Percentiles rank a stretch among this genome's conserved stretches.
Evolutionary conservation across 2,113 vertebrate genomes (phyloP).

Genomic region (Ceyx melanurus): DNA sequence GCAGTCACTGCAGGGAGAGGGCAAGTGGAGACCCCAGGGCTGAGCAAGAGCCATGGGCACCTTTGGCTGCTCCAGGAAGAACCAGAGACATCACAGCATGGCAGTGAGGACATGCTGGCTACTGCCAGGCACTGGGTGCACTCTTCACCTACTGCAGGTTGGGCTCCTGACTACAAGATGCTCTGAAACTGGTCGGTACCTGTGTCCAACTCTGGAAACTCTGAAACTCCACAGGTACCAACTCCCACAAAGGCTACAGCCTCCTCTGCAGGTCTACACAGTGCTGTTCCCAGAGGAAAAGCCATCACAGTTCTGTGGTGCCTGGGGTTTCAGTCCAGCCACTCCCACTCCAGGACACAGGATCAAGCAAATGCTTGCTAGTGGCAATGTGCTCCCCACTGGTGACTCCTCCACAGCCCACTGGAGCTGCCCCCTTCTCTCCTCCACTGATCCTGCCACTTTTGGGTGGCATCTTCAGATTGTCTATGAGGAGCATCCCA

Average conservation of each 20-base stretch:
- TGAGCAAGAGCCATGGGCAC: neutral
- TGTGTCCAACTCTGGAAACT: neutral
- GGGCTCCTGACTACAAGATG: neutral
- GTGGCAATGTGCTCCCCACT: neutral
- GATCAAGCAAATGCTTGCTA: neutral
- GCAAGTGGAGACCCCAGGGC: neutral
- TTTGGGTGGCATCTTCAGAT: neutral
- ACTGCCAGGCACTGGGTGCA: neutral
- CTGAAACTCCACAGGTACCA: neutral
- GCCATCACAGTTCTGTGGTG: neutral
- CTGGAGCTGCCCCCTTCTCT: neutral
- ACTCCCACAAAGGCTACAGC: neutral
- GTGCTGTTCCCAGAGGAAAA: neutral
- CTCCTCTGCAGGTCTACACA: neutral
- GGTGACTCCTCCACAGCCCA: neutral
- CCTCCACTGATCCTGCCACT: neutral
- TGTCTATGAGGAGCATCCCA: neutral
- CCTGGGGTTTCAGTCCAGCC: neutral
- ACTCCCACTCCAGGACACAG: neutral
- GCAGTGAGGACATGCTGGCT: neutral
- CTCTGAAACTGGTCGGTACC: neutral
- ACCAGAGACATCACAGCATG: accelerated
- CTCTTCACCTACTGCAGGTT: neutral
- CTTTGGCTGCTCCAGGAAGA: neutral
- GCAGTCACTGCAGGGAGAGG: neutral